These are phyloP conservation scores for Phocoena sinus DNA, from an alignment of 2,113 vertebrate species.

Conservation along the genomic window DNA sequence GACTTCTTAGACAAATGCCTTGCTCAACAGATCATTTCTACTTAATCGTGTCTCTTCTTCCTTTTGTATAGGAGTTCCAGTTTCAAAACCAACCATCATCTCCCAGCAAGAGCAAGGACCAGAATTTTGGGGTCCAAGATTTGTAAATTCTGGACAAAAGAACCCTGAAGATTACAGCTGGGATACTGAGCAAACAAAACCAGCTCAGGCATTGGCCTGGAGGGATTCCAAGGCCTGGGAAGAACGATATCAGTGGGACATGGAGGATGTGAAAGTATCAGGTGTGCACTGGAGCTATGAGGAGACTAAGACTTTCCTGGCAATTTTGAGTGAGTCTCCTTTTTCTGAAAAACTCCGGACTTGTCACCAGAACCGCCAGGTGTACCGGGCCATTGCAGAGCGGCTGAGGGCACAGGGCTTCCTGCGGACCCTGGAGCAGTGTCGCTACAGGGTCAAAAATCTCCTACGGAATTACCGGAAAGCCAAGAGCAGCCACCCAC, in stretches of 20 bases:
- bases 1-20: neutral
- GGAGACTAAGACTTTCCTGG: conserved; percentile 73
- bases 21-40: neutral
- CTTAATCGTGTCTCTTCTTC: conserved; percentile 23
- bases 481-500: conserved; percentile 72
- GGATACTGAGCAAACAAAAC: conserved; percentile 12
- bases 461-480: conserved; percentile 74
- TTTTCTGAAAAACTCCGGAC: conserved; percentile 74
- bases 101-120: conserved; percentile 40
- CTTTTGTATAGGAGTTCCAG: conserved; percentile 41
- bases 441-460: conserved; percentile 76
- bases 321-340: conserved; percentile 69
- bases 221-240: conserved; percentile 45
- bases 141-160: conserved; percentile 20
- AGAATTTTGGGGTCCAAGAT: conserved; percentile 13
- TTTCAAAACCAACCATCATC: conserved; percentile 41
- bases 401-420: conserved; percentile 70
- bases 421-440: conserved; percentile 72
- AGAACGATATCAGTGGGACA: neutral
- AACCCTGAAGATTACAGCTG: neutral
- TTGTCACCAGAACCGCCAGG: conserved; percentile 74
- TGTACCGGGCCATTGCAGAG: conserved; percentile 71
- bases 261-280: conserved; percentile 66
- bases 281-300: conserved; percentile 75
- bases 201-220: conserved; percentile 34